phyloP scores from a whole-genome alignment of 2,888 invertebrate genomes.

The Caenorhabditis virilis region DNA sequence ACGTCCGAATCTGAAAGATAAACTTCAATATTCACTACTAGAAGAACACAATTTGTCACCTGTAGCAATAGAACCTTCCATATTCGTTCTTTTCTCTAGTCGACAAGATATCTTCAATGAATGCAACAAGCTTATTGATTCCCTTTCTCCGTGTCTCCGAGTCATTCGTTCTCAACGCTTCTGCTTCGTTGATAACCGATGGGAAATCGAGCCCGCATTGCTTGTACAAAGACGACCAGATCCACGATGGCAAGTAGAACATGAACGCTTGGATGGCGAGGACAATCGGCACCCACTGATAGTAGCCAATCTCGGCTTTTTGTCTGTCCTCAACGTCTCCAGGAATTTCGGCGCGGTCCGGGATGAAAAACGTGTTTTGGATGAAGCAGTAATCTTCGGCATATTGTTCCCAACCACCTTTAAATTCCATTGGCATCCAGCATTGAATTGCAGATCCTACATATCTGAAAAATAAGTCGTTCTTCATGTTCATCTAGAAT shows the following conservation, averaged over 20 bases:
- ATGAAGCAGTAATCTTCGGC: constrained; percentile 68
- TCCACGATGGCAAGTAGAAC: constrained; percentile 66
- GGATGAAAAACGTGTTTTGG: constrained; percentile 67
- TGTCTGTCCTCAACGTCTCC: constrained; percentile 55
- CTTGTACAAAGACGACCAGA: constrained; percentile 66
- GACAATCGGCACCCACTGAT: constrained; percentile 67
- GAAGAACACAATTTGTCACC: neutral
- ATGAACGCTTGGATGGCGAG: constrained; percentile 67
- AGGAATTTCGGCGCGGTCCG: constrained; percentile 64
- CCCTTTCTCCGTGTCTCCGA: constrained; percentile 50
- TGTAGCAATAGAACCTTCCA: constrained; percentile 34
- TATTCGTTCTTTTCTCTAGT: constrained; percentile 35
- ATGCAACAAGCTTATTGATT: constrained; percentile 52
- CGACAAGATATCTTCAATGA: constrained; percentile 56
- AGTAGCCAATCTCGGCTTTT: constrained; percentile 65
- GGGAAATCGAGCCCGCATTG: constrained; percentile 54
- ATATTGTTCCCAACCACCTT: constrained; percentile 66
- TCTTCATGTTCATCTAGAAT: too few relatives aligned
- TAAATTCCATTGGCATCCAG: constrained; percentile 61
- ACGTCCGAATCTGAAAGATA: constrained; percentile 30
- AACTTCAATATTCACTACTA: neutral
- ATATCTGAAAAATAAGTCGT: too few relatives aligned
- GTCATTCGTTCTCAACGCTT: constrained; percentile 42
- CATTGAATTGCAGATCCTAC: constrained; percentile 62
- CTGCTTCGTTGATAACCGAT: constrained; percentile 60